Conservation (phyloP, 1,140 invertebrate species). For the Pissodes strobi region DNA sequence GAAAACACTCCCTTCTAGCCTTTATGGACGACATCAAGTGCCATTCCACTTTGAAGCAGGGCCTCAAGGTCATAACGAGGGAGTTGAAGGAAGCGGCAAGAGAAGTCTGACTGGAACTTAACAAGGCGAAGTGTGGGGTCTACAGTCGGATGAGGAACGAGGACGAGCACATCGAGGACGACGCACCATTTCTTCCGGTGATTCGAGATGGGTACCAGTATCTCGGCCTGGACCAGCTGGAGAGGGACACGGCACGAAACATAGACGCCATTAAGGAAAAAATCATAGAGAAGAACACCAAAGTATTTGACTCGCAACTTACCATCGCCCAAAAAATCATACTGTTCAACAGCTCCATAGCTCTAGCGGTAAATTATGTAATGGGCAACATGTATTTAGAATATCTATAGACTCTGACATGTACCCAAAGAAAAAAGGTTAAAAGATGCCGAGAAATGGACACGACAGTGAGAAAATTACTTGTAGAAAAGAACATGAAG, state of each 20-base stretch:
- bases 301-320: constrained; percentile 35
- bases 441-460: constrained; percentile 32
- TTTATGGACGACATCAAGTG: constrained; percentile 49
- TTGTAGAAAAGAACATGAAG: constrained; percentile 31
- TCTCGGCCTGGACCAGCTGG: constrained; percentile 34
- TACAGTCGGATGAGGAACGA: constrained; percentile 14
- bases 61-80: constrained; percentile 16
- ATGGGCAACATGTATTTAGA: constrained; percentile 15
- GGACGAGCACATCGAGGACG: neutral
- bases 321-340: constrained; percentile 30
- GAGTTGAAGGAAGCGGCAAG: constrained; percentile 13
- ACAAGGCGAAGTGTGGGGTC: constrained; percentile 34
- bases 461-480: constrained; percentile 27
- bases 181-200: constrained; percentile 25
- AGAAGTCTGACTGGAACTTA: constrained; percentile 37
- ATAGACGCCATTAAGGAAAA: constrained; percentile 24
- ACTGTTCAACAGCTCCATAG: constrained; percentile 30
- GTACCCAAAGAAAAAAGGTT: constrained; percentile 25
- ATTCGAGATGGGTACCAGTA: constrained; percentile 39
- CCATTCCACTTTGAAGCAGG: constrained; percentile 28
- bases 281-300: neutral
- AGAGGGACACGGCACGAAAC: constrained; percentile 29
- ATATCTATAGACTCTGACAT: no score
- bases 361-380: constrained; percentile 23
- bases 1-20: constrained; percentile 36